Percentiles rank a stretch among this genome's conserved stretches.
These are phyloP conservation scores for Panorpa germanica DNA, from an alignment of 2,888 invertebrate genomes.

Conservation along the genomic window DNA sequence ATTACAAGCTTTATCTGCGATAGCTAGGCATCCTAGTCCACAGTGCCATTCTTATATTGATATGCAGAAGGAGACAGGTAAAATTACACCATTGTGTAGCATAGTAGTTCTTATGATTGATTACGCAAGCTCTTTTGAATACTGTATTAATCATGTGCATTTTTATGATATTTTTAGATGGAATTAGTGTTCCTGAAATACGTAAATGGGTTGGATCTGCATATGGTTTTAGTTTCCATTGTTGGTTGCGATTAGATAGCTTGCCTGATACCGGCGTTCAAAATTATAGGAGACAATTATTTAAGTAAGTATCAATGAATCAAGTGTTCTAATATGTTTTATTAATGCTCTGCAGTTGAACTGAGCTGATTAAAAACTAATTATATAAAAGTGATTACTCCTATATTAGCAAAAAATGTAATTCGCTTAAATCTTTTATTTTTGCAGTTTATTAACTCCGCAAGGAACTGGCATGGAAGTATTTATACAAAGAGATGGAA, in stretches of 20 bases:
- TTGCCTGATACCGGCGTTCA: constrained; percentile 13
- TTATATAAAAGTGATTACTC: neutral
- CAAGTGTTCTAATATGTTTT: constrained; percentile 3
- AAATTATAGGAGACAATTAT: constrained; percentile 27
- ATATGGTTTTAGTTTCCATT: constrained; percentile 37
- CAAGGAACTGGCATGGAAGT: constrained; percentile 35
- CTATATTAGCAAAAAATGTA: constrained; percentile 3
- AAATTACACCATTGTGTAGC: too few species aligned
- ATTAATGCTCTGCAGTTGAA: neutral
- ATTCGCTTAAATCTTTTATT: constrained; percentile 5
- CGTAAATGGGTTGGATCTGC: constrained; percentile 34
- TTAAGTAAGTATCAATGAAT: constrained; percentile 25
- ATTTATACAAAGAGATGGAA: constrained; percentile 32
- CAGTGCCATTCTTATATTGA: too few species aligned
- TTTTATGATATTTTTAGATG: constrained; percentile 20
- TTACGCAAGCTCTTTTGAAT: constrained; percentile 1
- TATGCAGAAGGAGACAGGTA: too few species aligned
- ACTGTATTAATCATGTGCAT: neutral
- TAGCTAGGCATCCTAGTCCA: too few species aligned
- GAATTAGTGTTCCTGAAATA: constrained; percentile 32
- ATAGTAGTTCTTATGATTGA: too few species aligned
- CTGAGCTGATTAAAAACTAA: neutral
- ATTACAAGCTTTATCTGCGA: too few species aligned
- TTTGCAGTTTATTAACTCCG: constrained; percentile 27
- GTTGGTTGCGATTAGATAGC: constrained; percentile 30